Conservation (phyloP, 2,113 vertebrate species). For the Ivindomyrus marchei region DNA sequence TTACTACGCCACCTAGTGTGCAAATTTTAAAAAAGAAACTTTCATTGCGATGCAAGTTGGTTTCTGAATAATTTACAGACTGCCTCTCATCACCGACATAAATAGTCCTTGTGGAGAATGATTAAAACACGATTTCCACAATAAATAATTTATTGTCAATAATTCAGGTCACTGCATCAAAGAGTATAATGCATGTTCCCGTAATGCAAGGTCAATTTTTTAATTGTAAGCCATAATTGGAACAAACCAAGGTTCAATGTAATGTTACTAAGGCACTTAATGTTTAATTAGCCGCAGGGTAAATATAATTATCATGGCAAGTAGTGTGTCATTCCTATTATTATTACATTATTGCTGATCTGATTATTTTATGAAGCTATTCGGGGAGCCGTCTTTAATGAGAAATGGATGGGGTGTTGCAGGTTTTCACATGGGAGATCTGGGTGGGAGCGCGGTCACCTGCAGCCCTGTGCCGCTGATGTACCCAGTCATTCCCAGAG, state of each 20-base stretch:
- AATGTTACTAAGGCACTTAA: constrained; percentile 23
- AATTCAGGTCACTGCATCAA: constrained; percentile 15
- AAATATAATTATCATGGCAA: constrained; percentile 24
- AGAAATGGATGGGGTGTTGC: not conserved
- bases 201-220: constrained; percentile 25
- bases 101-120: not conserved
- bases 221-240: constrained; percentile 33
- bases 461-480: not conserved
- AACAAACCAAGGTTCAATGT: constrained; percentile 26
- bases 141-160: constrained; percentile 17
- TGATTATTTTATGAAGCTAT: constrained; percentile 18
- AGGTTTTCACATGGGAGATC: not conserved
- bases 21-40: not conserved
- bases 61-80: constrained; percentile 13
- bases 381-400: not conserved
- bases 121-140: constrained; percentile 7
- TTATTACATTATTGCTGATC: constrained; percentile 28
- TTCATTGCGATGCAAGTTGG: not conserved
- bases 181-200: constrained; percentile 1
- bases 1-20: not conserved
- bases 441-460: not conserved
- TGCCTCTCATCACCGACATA: not conserved
- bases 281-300: constrained; percentile 29
- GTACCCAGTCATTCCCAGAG: not conserved
- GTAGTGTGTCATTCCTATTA: constrained; percentile 8